phyloP scores from a whole-genome alignment of 2,888 invertebrate species.

The Criorhina ranunculi region DNA sequence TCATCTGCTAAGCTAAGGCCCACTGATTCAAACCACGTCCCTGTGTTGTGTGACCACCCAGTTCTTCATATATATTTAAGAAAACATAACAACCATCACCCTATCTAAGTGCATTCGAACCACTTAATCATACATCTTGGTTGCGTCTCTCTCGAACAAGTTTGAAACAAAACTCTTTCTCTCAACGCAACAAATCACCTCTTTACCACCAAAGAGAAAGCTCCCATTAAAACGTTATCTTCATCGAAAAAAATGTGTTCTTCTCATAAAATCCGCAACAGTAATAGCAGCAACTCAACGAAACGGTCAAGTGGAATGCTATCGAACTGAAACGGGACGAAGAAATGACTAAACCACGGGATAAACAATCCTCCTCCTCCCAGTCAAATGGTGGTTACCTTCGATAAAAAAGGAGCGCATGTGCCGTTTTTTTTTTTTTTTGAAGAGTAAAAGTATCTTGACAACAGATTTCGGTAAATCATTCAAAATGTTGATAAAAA shows the following conservation, averaged over 20 bases:
- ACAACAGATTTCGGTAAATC: background rate
- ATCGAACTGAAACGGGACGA: conserved; percentile 9
- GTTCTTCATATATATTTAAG: no score
- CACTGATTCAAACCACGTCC: no score
- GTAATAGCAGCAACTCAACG: conserved; percentile 25
- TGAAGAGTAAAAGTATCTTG: background rate
- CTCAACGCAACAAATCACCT: background rate
- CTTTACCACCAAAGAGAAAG: conserved; percentile 13
- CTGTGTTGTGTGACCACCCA: no score
- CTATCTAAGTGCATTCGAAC: background rate
- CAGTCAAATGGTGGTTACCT: background rate
- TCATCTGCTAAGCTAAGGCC: no score
- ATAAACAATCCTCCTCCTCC: conserved; percentile 19
- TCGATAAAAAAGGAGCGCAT: conserved; percentile 18
- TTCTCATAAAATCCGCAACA: background rate
- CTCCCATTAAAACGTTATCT: conserved; percentile 2
- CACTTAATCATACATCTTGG: background rate
- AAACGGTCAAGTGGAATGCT: conserved; percentile 40
- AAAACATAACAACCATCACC: no score
- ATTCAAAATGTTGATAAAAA: background rate
- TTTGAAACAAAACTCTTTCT: background rate
- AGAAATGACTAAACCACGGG: background rate
- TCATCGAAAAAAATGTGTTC: background rate
- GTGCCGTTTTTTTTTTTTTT: conserved; percentile 10
- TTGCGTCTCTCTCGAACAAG: background rate